Evolutionary conservation across 2,888 invertebrate genomes (phyloP), one percentile per base, ranked within the genome.

Genomic region (Dastarcus helophoroides): DNA sequence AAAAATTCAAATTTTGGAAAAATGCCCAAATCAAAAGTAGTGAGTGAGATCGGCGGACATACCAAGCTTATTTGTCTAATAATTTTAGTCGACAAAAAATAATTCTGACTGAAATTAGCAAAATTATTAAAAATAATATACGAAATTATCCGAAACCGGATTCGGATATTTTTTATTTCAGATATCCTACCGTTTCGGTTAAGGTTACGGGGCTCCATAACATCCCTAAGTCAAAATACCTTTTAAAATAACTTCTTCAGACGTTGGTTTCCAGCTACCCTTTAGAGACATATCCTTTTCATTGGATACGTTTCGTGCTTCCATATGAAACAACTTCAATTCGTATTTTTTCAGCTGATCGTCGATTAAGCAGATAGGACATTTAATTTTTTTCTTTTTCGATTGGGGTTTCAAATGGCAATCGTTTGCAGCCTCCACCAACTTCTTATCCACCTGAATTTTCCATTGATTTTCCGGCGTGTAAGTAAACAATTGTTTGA

Each of bases 251-350:
- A 58, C 52, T 51, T 78, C 75, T 42, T 71, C 65, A 27, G 70
- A 60, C 29, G 72, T 68, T 22, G 73, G 71, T 42, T 72, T 69
- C 73, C 76, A 75, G 19, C 65, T 67, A 2, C 78, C 78, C 43
- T 69, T 64, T 4, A 73, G 61, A 3, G 68, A 56, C 32, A 63
- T 62, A 1, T 61, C 58, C 10, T 62, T 56, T 11, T 62, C 57
- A 21, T 61, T 63, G 8, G 58, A 57, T 23, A 63, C 58, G 9
- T 49, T 48, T 35, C 52, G 54, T 39, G 66, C 62, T 8, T 50
- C 54, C 51, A 69, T 65, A 32, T 63, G 63, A 51, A 76, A 79
- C 25, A 81, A 55, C 32, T 68, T 54, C 13, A 62, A 60, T 45
- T 74, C 73, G 33, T 69, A 71, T 5, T 54, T 44, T 39, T 65